These are phyloP conservation scores for Forficula auricularia DNA, from an alignment of 1,140 invertebrate species.

Conservation along the genomic window DNA sequence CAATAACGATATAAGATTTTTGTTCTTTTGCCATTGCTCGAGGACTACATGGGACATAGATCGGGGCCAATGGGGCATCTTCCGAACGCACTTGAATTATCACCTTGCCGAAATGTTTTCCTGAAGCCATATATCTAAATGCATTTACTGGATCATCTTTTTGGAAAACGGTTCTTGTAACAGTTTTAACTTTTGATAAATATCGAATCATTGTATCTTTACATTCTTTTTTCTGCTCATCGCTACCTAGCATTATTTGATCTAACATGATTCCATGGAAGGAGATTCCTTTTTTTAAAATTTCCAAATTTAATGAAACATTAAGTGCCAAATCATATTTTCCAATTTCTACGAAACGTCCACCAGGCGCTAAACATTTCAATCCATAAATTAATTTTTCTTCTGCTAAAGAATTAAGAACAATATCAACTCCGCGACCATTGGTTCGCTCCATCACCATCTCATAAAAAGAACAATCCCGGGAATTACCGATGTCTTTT, in stretches of 20 bases:
- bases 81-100: conserved; percentile 2
- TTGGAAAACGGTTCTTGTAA: too few relatives aligned
- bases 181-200: too few relatives aligned
- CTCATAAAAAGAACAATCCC: conserved; percentile 35
- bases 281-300: conserved; percentile 19
- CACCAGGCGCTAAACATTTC: conserved; percentile 41
- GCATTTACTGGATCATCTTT: not conserved
- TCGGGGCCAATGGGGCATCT: too few relatives aligned
- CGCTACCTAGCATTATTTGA: too few relatives aligned
- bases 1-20: conserved; percentile 27
- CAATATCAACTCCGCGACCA: conserved; percentile 36
- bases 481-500: conserved; percentile 32
- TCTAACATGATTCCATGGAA: conserved; percentile 28
- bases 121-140: conserved; percentile 34
- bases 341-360: conserved; percentile 52
- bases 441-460: conserved; percentile 28
- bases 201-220: too few relatives aligned
- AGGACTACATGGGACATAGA: conserved; percentile 8
- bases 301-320: conserved; percentile 31
- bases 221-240: too few relatives aligned
- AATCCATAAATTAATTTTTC: conserved; percentile 42
- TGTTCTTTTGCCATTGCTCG: not conserved
- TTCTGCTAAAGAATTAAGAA: conserved; percentile 43
- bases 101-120: conserved; percentile 31
- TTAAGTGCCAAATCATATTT: conserved; percentile 52